Evolutionary conservation across 2,888 invertebrate species (phyloP).

Genomic region (Apamea epomidion): DNA sequence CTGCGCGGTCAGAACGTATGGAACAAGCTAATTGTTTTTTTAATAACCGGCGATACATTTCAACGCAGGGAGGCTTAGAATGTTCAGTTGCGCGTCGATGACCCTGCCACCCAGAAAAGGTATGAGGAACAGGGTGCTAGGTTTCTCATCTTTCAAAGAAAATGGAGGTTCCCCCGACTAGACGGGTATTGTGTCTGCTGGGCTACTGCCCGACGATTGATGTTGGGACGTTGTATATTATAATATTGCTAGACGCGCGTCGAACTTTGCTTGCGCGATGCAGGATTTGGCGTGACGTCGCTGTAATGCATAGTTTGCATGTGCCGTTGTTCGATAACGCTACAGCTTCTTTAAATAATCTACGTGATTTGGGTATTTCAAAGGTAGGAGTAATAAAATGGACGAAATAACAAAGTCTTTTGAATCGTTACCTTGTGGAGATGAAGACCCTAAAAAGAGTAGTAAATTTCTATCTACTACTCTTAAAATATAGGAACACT

Average conservation of each 20-base stretch:
- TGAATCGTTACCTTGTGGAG: not conserved
- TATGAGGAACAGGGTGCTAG: no score
- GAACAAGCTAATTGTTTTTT: no score
- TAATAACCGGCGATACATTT: no score
- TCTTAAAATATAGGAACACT: not conserved
- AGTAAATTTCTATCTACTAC: not conserved
- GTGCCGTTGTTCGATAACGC: not conserved
- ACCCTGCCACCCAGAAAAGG: no score
- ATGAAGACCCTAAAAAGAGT: not conserved
- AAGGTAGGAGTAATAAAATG: not conserved
- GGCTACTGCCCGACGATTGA: no score
- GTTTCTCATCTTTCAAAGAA: no score
- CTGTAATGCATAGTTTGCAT: not conserved
- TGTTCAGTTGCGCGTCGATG: no score
- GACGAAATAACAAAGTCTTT: not conserved
- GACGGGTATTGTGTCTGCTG: no score
- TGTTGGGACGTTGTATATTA: not conserved
- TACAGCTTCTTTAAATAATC: not conserved
- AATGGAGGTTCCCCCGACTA: no score
- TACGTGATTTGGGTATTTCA: not conserved
- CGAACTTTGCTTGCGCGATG: not conserved
- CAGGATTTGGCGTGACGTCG: not conserved
- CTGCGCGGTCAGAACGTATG: no score
- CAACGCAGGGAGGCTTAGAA: no score
- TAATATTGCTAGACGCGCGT: not conserved